Conservation (phyloP, 2,888 invertebrate genomes). For the Steinernema carpocapsae region DNA sequence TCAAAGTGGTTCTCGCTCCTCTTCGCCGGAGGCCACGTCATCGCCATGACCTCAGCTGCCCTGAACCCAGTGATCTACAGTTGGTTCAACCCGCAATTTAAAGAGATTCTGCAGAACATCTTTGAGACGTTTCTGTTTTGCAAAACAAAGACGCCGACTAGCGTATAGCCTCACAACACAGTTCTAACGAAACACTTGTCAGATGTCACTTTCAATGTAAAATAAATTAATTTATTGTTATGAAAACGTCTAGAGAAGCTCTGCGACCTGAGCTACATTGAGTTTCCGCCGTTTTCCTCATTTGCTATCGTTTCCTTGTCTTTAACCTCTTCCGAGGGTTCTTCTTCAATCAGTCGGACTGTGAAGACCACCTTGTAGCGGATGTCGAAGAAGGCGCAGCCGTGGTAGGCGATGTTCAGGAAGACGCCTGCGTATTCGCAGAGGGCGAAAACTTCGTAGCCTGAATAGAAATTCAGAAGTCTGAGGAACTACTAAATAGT, state of each 20-base stretch:
- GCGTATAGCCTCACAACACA: not conserved
- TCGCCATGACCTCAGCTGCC: slow-evolving; percentile 65
- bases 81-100: slow-evolving; percentile 67
- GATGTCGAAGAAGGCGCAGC: slow-evolving; percentile 68
- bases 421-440: slow-evolving; percentile 68
- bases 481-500: no score
- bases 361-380: slow-evolving; percentile 63
- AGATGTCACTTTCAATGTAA: not conserved
- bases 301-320: not conserved
- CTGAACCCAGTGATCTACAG: slow-evolving; percentile 66
- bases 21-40: slow-evolving; percentile 63
- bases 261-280: not conserved
- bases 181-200: not conserved
- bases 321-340: not conserved
- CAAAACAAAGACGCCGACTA: not conserved
- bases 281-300: not conserved
- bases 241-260: not conserved
- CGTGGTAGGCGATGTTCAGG: slow-evolving; percentile 66
- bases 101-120: slow-evolving; percentile 43
- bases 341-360: slow-evolving; percentile 40
- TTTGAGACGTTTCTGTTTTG: not conserved
- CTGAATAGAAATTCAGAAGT: slow-evolving; percentile 49
- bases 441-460: slow-evolving; percentile 67
- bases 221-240: slow-evolving; percentile 10
- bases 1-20: slow-evolving; percentile 54